Evolutionary conservation across 2,113 vertebrate species (phyloP).

Genomic region (Diglossa brunneiventris): DNA sequence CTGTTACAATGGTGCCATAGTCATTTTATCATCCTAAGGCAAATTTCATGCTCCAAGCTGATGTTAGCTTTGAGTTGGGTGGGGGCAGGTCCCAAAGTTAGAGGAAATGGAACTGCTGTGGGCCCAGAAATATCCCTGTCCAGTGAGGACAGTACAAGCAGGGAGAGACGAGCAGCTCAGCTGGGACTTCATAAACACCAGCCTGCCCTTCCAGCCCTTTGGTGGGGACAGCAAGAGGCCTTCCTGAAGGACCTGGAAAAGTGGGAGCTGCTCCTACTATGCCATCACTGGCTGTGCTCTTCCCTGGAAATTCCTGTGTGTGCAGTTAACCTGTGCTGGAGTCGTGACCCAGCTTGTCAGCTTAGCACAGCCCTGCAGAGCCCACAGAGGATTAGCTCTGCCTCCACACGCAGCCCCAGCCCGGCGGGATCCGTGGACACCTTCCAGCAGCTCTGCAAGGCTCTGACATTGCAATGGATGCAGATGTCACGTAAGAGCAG

Average conservation of each 20-base stretch:
- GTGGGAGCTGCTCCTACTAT: background rate
- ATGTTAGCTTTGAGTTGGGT: background rate
- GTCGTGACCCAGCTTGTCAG: slow-evolving; percentile 11
- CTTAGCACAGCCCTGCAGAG: background rate
- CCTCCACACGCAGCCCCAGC: background rate
- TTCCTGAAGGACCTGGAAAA: background rate
- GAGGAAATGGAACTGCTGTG: background rate
- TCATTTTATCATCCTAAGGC: background rate
- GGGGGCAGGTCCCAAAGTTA: background rate
- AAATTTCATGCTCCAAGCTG: accelerated
- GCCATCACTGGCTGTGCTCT: background rate
- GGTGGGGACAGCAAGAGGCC: accelerated
- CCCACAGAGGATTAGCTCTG: background rate
- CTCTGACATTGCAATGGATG: background rate
- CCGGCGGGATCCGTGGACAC: background rate
- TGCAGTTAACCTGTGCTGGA: background rate
- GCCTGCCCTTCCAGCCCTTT: accelerated
- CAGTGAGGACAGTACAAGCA: background rate
- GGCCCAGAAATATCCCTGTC: background rate
- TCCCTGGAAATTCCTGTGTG: background rate
- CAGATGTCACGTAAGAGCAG: background rate
- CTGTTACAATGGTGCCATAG: background rate
- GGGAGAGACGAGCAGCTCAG: accelerated
- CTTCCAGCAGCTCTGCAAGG: background rate
- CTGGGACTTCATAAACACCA: accelerated